phyloP scores from a whole-genome alignment of 2,113 vertebrate species.

The Pterophyllum scalare region DNA sequence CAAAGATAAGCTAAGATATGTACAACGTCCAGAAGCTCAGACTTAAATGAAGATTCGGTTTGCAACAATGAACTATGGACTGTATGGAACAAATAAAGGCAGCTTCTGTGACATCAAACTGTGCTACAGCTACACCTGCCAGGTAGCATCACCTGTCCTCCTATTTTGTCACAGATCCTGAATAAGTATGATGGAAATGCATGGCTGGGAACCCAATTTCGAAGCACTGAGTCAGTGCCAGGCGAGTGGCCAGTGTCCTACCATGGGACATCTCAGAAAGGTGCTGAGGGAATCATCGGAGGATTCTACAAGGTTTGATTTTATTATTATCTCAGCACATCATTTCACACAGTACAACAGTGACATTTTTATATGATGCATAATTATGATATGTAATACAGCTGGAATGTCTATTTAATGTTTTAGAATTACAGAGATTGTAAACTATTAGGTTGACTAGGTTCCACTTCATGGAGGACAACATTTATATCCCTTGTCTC shows the following conservation, averaged over 20 bases:
- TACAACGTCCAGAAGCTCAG: not conserved
- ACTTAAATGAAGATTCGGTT: not conserved
- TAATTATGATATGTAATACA: not conserved
- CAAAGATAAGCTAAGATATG: not conserved
- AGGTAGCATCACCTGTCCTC: not conserved
- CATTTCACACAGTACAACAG: not conserved
- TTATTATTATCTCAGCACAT: not conserved
- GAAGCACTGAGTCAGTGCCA: not conserved
- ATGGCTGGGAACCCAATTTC: constrained; percentile 3
- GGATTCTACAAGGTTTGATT: constrained; percentile 3
- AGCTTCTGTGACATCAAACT: not conserved
- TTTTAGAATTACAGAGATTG: not conserved
- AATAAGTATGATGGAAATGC: constrained; percentile 20
- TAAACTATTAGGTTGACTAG: not conserved
- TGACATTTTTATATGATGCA: not conserved
- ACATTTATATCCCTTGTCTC: not conserved
- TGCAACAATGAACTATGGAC: not conserved
- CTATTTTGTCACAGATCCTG: constrained; percentile 10
- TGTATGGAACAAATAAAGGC: not conserved
- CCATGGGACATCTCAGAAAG: constrained; percentile 17
- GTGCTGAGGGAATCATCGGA: constrained; percentile 11
- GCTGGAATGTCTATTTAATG: not conserved
- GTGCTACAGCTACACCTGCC: not conserved
- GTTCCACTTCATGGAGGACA: not conserved
- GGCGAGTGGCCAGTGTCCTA: constrained; percentile 40